A percentile compares a stretch with the other conserved stretches of the same genome.
Evolutionary conservation across 2,113 vertebrate species (phyloP).

Genomic region (Hylia prasina): DNA sequence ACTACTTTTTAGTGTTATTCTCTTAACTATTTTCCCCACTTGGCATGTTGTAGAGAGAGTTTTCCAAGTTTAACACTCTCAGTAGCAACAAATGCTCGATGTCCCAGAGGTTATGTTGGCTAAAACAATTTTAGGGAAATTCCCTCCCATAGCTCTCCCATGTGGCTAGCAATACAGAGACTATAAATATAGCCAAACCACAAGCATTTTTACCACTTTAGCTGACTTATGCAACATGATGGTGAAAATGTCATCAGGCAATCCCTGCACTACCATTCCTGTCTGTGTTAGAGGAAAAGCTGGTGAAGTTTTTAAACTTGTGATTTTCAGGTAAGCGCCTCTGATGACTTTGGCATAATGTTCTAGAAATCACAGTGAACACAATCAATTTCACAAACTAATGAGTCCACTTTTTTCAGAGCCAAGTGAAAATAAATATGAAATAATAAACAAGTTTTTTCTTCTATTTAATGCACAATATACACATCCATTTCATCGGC

Average conservation of each 20-base stretch:
- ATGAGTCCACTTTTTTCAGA: neutral
- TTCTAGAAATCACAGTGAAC: neutral
- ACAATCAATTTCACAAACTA: neutral
- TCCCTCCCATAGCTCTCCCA: slow-evolving; percentile 2
- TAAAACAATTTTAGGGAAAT: slow-evolving; percentile 24
- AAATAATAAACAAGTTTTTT: neutral
- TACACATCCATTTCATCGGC: neutral
- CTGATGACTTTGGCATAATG: neutral
- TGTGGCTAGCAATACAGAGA: slow-evolving; percentile 16
- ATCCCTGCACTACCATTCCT: neutral
- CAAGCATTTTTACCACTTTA: slow-evolving; percentile 54
- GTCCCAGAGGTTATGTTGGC: neutral
- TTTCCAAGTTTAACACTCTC: slow-evolving; percentile 9
- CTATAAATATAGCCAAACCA: slow-evolving; percentile 39
- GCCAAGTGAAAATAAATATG: neutral
- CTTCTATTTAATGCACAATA: neutral
- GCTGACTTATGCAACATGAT: slow-evolving; percentile 9
- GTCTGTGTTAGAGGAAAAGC: neutral
- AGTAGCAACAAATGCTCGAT: neutral
- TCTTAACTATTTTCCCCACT: neutral
- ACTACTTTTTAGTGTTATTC: neutral
- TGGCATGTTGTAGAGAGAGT: neutral
- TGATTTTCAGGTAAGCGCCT: neutral
- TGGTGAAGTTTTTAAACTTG: neutral
- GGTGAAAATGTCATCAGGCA: slow-evolving; percentile 26